Base-by-base conservation (phyloP, 1,140 invertebrate species). In the Drosophila pandora region DNA sequence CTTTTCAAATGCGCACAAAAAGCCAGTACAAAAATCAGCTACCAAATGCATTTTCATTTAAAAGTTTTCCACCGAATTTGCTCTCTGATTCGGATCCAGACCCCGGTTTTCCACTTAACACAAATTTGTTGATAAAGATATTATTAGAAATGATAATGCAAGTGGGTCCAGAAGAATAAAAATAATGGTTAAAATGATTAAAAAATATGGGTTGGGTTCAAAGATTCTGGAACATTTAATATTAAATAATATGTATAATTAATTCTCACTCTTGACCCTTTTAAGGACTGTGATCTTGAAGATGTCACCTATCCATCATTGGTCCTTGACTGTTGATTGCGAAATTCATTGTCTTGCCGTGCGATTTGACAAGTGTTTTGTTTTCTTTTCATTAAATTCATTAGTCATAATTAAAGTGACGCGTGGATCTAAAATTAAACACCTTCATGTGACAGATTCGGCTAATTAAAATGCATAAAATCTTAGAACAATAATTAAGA, bases 11-110 rank as follows among this genome's bases (percentile, higher is more conserved):
- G 69, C 39, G 58, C 60, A 63, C 22, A 57, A 57, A 81, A 78
- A 79, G 62, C 62, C 56, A 67, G 63, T 54, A 55, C 48, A 77
- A 81, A 79, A 80, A 79, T 76, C 80, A 76, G 81, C 83, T 61
- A 50, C 59, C 63, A 87, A 85, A 85, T 85, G 81, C 74, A 82
- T 87, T 85, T 85, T 85, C 78, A 87, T 85, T 87, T 78, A 47
- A 72, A 85, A 85, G 72, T 85, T 85, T 81, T 65, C 50, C 48
- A 13, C 61, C 68, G 63, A 75, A 75, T 28, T 62, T 63, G 72
- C 62, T 39, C 41, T 22, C 13, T 56, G 72, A 55, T 30, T 32
- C 39, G n/a, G 23, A 4, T 1, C 43, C 43, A 61, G 17, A 22
- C 21, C 52, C 7, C 60, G 30, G 56, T 61, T 53, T 53, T 25